Base-by-base conservation (phyloP, 2,113 vertebrate genomes). In the Mellivora capensis region DNA sequence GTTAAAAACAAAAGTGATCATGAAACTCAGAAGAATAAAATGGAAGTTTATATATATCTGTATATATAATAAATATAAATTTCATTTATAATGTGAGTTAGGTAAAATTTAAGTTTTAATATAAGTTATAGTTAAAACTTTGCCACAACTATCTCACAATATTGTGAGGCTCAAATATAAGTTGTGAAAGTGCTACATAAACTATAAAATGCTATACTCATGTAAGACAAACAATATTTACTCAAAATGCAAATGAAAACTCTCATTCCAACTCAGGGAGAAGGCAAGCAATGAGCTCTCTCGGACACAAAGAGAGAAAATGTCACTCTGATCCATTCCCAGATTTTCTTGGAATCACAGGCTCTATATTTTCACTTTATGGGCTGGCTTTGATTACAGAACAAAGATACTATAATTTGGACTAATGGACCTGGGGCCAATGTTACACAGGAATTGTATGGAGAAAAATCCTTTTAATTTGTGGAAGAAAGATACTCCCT, bases 141-240 rank as follows among this genome's bases (percentile, higher is more conserved):
- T 86, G 39, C 57, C 39, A 90, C 37, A 62, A 87, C 34, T 64
- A 77, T n/a, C n/a, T 18, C n/a, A 71, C 59, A 97, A 27, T 8
- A 83, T 29, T 0, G 0, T 0, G 0, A 76, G 21, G 44, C 92
- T 64, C 21, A 97, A 90, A 90, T 87, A 77, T 64, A 82, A 59
- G 27, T 17, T 95, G 17, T 76, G 27, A 90, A 97, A 96, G 67
- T 87, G 79, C 61, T 67, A 89, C 31, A 93, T n/a, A 97, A 97
- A 91, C 25, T 74, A 37, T 52, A 93, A 94, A 98, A 97, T 90
- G 27, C 15, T 85, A 44, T 49, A 87, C 2, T 96, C 52, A 27
- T 57, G 14, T 91, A 95, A 76, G 69, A 97, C n/a, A 83, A 29
- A 91, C 3, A 34, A 17, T 54, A 92, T 80, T 52, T 62, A 88